Percentiles rank a stretch among this genome's conserved stretches.
phyloP scores from a whole-genome alignment of 2,888 invertebrate species.

The Meandrusa payeni region DNA sequence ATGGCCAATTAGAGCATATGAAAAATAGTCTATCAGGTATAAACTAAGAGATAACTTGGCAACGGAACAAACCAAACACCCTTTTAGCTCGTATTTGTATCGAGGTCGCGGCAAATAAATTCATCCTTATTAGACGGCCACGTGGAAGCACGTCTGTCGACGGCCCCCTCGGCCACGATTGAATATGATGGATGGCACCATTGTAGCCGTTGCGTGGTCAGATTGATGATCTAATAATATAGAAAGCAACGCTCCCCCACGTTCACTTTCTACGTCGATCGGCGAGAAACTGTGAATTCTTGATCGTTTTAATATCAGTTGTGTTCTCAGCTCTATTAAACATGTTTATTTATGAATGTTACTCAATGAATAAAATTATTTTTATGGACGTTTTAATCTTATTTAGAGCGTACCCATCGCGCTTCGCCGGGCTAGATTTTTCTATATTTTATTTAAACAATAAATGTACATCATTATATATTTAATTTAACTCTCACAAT shows the following conservation, averaged over 20 bases:
- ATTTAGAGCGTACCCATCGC: too few species aligned
- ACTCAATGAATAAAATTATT: too few species aligned
- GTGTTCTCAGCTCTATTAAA: too few species aligned
- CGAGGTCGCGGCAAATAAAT: slow-evolving; percentile 38
- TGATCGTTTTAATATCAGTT: too few species aligned
- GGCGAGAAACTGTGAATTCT: slow-evolving; percentile 7
- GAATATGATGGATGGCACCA: slow-evolving; percentile 35
- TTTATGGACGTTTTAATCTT: too few species aligned
- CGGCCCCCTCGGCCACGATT: slow-evolving; percentile 31
- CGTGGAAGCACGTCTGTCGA: slow-evolving; percentile 32
- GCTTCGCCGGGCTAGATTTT: too few species aligned
- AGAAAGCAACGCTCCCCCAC: slow-evolving; percentile 29
- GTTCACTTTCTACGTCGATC: slow-evolving; percentile 27
- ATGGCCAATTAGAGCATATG: too few species aligned
- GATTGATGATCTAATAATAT: slow-evolving; percentile 34
- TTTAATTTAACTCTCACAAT: too few species aligned
- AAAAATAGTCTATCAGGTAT: not conserved
- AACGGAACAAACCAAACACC: not conserved
- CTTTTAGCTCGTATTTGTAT: slow-evolving; percentile 27
- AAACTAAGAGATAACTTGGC: too few species aligned
- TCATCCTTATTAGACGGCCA: slow-evolving; percentile 38
- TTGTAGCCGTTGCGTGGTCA: slow-evolving; percentile 29
- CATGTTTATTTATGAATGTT: too few species aligned
- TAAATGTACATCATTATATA: too few species aligned
- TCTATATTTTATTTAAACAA: too few species aligned